These are phyloP conservation scores for Clarias platycephalus DNA, from an alignment of 2,797 vertebrate species.

Conservation along the genomic window DNA sequence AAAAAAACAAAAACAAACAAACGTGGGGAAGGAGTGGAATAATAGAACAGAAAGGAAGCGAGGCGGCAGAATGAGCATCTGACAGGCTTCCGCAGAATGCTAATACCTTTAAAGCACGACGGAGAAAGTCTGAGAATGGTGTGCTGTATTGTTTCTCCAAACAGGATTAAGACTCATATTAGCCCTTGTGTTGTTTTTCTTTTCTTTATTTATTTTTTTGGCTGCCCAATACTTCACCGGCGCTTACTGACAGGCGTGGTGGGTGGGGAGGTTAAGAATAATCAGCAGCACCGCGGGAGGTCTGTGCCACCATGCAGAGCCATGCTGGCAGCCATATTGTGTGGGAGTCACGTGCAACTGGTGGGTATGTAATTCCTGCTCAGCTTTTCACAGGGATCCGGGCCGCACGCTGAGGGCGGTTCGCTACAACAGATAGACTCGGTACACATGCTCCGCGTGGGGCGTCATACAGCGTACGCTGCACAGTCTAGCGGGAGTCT, in stretches of 20 bases:
- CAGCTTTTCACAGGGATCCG: slow-evolving; percentile 27
- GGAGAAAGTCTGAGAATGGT: slow-evolving; percentile 24
- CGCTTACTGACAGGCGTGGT: slow-evolving; percentile 35
- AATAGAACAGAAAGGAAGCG: slow-evolving; percentile 24
- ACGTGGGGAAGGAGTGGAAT: slow-evolving; percentile 13
- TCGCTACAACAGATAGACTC: slow-evolving; percentile 31
- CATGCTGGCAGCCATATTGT: slow-evolving; percentile 50
- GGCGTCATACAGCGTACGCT: slow-evolving; percentile 18
- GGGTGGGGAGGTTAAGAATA: slow-evolving; percentile 52
- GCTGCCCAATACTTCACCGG: slow-evolving; percentile 36
- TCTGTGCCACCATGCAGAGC: slow-evolving; percentile 43
- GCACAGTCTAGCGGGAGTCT: neutral
- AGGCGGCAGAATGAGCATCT: slow-evolving; percentile 28
- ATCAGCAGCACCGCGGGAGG: slow-evolving; percentile 54
- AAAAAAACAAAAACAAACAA: neutral
- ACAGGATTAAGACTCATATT: slow-evolving; percentile 52
- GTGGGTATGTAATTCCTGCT: slow-evolving; percentile 30
- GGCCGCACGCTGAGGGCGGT: slow-evolving; percentile 42
- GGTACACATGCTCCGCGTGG: slow-evolving; percentile 32
- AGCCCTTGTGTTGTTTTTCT: neutral
- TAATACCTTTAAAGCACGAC: slow-evolving; percentile 41
- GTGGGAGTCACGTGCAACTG: slow-evolving; percentile 39
- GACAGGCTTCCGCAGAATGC: slow-evolving; percentile 30
- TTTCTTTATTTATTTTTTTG: slow-evolving; percentile 10
- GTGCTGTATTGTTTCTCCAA: slow-evolving; percentile 44